These are phyloP conservation scores for Neodiprion fabricii DNA, from an alignment of 1,140 invertebrate species.

Conservation along the genomic window DNA sequence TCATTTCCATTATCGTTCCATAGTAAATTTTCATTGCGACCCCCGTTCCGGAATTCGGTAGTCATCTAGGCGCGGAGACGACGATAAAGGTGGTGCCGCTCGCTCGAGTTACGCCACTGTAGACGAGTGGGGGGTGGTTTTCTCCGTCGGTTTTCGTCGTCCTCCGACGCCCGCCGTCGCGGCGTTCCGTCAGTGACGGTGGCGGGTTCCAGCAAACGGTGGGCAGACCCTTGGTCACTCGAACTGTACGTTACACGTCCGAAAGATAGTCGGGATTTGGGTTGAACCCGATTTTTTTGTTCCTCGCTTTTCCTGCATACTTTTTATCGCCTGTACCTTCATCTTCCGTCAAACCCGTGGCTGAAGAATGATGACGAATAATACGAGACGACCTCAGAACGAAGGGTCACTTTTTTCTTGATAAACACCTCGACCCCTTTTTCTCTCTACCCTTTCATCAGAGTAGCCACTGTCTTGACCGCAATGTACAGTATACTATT, in stretches of 20 bases:
- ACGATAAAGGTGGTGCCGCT: neutral
- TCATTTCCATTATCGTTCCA: too few relatives aligned
- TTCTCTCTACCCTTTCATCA: too few relatives aligned
- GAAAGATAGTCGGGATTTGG: neutral
- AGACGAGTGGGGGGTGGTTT: neutral
- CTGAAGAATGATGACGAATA: too few relatives aligned
- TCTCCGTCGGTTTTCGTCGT: neutral
- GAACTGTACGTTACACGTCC: neutral
- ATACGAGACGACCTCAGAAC: too few relatives aligned
- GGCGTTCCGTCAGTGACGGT: constrained; percentile 3
- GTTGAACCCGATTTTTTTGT: too few relatives aligned
- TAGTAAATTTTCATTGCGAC: too few relatives aligned
- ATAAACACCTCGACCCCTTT: too few relatives aligned
- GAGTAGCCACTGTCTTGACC: too few relatives aligned
- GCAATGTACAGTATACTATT: too few relatives aligned
- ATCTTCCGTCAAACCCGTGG: neutral
- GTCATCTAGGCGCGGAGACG: too few relatives aligned
- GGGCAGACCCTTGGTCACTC: neutral
- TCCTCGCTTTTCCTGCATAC: neutral
- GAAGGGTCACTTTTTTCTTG: too few relatives aligned
- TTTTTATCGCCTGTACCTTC: neutral
- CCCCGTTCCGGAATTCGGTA: too few relatives aligned
- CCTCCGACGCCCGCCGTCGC: neutral
- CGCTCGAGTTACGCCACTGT: neutral
- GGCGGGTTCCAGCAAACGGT: constrained; percentile 1